A percentile compares a stretch with the other conserved stretches of the same genome.
These are phyloP conservation scores for Alaudala cheleensis DNA, from an alignment of 2,113 vertebrate genomes.

Conservation along the genomic window DNA sequence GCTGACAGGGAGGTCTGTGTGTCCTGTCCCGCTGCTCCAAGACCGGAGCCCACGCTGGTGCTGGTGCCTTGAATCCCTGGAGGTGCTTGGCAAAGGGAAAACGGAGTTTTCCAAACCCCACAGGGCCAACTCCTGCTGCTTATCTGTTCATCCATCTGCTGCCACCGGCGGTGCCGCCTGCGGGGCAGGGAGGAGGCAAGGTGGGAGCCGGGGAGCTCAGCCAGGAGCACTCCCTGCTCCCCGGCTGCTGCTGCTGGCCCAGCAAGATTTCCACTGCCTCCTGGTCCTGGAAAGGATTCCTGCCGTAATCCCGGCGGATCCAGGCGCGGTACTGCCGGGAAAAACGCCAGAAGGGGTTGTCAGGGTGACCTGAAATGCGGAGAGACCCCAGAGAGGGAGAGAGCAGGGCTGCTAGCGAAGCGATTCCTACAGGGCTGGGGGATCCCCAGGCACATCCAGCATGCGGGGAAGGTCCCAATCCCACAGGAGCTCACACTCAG, in stretches of 20 bases:
- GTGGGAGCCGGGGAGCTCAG: neutral
- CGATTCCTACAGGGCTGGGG: rapidly evolving
- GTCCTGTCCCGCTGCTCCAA: neutral
- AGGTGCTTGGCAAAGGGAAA: neutral
- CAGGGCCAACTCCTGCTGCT: neutral
- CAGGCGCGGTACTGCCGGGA: conserved; percentile 79
- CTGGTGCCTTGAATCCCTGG: neutral
- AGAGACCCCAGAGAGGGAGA: neutral
- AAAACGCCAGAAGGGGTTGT: neutral
- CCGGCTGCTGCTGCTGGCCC: conserved; percentile 61
- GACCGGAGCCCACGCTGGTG: rapidly evolving
- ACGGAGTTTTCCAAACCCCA: neutral
- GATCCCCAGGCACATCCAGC: neutral
- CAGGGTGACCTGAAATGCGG: neutral
- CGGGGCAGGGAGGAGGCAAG: conserved; percentile 29
- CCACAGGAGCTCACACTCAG: rapidly evolving
- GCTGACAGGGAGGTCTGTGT: rapidly evolving
- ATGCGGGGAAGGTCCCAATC: rapidly evolving
- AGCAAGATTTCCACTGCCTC: too few relatives aligned
- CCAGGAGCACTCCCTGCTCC: conserved; percentile 52
- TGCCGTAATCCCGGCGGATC: conserved; percentile 75
- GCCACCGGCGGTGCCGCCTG: conserved; percentile 45
- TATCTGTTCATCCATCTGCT: conserved; percentile 70
- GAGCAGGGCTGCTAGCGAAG: rapidly evolving
- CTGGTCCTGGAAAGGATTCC: conserved; percentile 80